phyloP scores from a whole-genome alignment of 64 coral and sea anemone genomes.

The Montipora sp. region DNA sequence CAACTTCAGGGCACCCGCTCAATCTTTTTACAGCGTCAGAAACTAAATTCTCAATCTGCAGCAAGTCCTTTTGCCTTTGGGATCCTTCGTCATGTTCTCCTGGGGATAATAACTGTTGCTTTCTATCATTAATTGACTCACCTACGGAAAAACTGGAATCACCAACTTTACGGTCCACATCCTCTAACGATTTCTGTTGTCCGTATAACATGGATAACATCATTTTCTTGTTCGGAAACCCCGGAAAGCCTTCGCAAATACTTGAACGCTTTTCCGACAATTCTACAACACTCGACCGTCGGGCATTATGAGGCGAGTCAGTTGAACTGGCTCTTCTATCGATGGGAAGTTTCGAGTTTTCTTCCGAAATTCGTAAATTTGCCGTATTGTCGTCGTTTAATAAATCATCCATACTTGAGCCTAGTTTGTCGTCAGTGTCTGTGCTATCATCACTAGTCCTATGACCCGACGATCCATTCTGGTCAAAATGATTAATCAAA shows the following conservation, averaged over 20 bases:
- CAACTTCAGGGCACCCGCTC: constrained; percentile 44
- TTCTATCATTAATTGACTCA: constrained; percentile 62
- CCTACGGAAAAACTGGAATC: constrained; percentile 21
- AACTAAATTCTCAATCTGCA: constrained; percentile 50
- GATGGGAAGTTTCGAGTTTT: neutral
- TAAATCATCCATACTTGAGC: constrained; percentile 49
- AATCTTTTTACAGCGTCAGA: constrained; percentile 66
- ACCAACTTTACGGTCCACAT: constrained; percentile 58
- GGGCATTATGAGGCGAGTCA: neutral
- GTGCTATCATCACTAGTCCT: constrained; percentile 46
- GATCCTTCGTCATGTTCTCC: constrained; percentile 31
- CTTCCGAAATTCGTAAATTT: constrained; percentile 52
- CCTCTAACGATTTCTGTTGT: constrained; percentile 81
- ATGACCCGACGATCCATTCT: constrained; percentile 65
- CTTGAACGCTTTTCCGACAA: constrained; percentile 68
- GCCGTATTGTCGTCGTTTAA: constrained; percentile 34
- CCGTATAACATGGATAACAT: constrained; percentile 94
- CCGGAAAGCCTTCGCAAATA: constrained; percentile 81
- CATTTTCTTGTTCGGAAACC: constrained; percentile 87
- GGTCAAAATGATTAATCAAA: constrained; percentile 51
- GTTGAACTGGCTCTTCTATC: constrained; percentile 30
- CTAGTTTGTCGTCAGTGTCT: constrained; percentile 44
- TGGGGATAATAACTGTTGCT: constrained; percentile 26
- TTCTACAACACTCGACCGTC: constrained; percentile 23
- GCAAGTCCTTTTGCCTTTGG: constrained; percentile 43